A percentile compares a stretch with the other conserved stretches of the same genome.
phyloP scores from a whole-genome alignment of 92 coral and sea anemone genomes.

The Desmophyllum pertusum region DNA sequence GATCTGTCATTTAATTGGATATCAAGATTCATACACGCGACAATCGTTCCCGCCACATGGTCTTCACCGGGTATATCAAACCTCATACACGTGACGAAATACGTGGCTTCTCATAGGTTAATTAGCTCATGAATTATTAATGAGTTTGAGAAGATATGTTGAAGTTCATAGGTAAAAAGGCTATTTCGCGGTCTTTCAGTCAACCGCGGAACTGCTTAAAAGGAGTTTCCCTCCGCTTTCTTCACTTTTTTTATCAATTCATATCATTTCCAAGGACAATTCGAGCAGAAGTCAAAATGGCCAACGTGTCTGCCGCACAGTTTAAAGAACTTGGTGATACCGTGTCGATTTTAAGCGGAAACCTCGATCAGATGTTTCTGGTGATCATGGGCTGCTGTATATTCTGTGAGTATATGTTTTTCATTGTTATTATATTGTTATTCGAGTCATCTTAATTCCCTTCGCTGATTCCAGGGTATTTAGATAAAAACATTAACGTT shows the following conservation, averaged over 20 bases:
- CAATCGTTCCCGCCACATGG: too few species aligned
- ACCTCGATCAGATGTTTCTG: slow-evolving; percentile 55
- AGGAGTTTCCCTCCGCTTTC: background rate
- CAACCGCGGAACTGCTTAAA: too few species aligned
- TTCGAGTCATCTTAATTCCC: background rate
- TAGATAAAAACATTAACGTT: background rate
- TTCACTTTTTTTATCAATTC: background rate
- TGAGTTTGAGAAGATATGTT: too few species aligned
- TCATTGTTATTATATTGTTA: background rate
- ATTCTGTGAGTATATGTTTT: slow-evolving; percentile 57
- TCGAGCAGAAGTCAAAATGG: background rate
- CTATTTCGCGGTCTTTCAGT: too few species aligned
- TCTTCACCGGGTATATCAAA: too few species aligned
- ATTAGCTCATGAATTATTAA: too few species aligned
- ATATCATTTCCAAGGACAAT: background rate
- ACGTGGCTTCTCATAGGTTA: too few species aligned
- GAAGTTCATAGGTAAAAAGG: too few species aligned
- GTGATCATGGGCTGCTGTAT: slow-evolving; percentile 55
- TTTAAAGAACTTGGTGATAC: background rate
- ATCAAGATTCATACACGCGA: too few species aligned
- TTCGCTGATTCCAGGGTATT: background rate
- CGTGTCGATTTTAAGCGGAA: background rate
- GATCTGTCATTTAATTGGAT: too few species aligned
- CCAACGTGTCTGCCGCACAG: background rate
- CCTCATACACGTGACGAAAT: too few species aligned